Evolutionary conservation across 1,140 invertebrate genomes (phyloP).

Genomic region (Drosophila arawakana): DNA sequence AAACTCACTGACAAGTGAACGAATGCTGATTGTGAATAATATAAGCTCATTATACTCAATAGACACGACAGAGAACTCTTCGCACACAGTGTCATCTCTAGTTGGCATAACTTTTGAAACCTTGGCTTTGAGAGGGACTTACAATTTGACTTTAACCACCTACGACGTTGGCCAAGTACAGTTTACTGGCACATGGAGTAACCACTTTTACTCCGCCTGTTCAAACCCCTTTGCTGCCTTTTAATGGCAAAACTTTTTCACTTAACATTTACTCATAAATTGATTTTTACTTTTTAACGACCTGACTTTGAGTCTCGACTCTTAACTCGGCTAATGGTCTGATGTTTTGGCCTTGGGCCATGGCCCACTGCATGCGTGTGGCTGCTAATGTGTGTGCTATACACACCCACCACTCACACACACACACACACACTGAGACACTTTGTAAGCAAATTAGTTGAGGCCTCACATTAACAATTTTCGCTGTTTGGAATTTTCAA

Average conservation of each 20-base stretch:
- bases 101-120: neutral
- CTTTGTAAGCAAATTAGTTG: conserved; percentile 46
- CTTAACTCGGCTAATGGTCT: conserved; percentile 38
- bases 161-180: neutral
- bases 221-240: conserved; percentile 31
- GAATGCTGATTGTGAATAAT: too few species aligned
- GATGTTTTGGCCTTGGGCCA: conserved; percentile 44
- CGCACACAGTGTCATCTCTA: neutral
- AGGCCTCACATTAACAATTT: conserved; percentile 62
- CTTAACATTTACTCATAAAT: conserved; percentile 83
- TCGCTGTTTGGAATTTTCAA: conserved; percentile 79
- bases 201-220: conserved; percentile 2
- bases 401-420: conserved; percentile 2
- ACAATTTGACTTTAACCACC: conserved; percentile 6
- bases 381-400: conserved; percentile 3
- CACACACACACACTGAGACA: neutral
- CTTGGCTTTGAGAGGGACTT: conserved; percentile 36
- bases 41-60: too few species aligned
- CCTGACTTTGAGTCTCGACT: conserved; percentile 22
- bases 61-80: neutral
- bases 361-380: conserved; percentile 32
- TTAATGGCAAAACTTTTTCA: conserved; percentile 83
- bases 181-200: conserved; percentile 3
- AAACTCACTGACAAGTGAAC: too few species aligned
- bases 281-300: conserved; percentile 83